phyloP scores from a whole-genome alignment of 2,888 invertebrate species.

The Phyto melanocephala region DNA sequence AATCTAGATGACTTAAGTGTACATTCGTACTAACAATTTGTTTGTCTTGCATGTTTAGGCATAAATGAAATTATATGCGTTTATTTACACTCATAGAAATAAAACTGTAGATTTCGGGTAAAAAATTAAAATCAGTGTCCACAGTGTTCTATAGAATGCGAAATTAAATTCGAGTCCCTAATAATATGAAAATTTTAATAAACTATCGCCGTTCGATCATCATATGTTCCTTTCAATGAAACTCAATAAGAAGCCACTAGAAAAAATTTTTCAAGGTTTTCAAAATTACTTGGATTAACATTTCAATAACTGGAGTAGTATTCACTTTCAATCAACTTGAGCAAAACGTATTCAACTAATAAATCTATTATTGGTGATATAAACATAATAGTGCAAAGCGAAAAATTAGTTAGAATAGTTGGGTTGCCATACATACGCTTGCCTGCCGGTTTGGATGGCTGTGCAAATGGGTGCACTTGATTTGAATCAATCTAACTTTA shows the following conservation, averaged over 20 bases:
- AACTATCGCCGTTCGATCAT: too few species aligned
- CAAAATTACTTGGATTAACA: not conserved
- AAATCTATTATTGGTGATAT: slow-evolving; percentile 61
- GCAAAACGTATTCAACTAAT: slow-evolving; percentile 48
- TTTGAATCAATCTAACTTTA: slow-evolving; percentile 35
- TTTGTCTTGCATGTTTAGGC: slow-evolving; percentile 45
- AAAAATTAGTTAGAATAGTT: slow-evolving; percentile 52
- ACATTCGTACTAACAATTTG: too few species aligned
- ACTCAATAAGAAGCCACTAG: too few species aligned
- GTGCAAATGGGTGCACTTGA: not conserved
- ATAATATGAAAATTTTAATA: too few species aligned
- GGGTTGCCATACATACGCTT: not conserved
- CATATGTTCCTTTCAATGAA: too few species aligned
- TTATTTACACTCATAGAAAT: slow-evolving; percentile 29
- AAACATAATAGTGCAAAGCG: slow-evolving; percentile 1
- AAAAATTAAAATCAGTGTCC: too few species aligned
- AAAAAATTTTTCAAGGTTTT: not conserved
- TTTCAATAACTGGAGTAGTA: slow-evolving; percentile 15
- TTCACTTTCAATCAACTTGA: not conserved
- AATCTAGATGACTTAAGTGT: slow-evolving; percentile 46
- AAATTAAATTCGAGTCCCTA: too few species aligned
- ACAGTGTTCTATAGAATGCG: too few species aligned
- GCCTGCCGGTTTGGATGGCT: too few species aligned
- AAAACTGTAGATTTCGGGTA: too few species aligned
- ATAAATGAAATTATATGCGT: slow-evolving; percentile 47